Evolutionary conservation across 2,888 invertebrate genomes (phyloP).

Genomic region (Drosophila neotestacea): DNA sequence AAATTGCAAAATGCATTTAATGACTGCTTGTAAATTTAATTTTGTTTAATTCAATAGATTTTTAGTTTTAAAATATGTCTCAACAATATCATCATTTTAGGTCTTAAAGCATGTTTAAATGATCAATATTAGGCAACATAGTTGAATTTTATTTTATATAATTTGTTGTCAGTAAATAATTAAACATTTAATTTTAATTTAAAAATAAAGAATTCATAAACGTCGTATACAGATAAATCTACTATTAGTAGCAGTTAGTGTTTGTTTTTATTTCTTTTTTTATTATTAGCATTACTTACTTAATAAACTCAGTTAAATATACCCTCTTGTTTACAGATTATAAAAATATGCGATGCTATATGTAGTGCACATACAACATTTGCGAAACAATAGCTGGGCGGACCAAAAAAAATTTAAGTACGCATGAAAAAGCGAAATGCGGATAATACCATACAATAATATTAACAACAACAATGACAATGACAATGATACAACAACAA

Average conservation of each 20-base stretch:
- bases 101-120: not conserved
- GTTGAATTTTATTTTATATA: no score
- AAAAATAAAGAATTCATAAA: no score
- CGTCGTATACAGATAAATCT: no score
- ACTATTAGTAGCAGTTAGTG: not conserved
- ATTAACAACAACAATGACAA: conserved; percentile 22
- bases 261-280: not conserved
- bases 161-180: no score
- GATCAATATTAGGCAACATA: not conserved
- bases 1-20: no score
- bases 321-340: not conserved
- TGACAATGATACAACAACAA: conserved; percentile 5
- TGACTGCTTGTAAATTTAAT: no score
- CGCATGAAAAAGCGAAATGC: conserved; percentile 64
- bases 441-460: conserved; percentile 58
- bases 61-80: no score
- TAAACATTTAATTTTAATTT: no score
- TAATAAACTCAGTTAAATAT: not conserved
- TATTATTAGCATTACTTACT: not conserved
- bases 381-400: conserved; percentile 15
- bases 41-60: no score
- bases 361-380: conserved; percentile 9
- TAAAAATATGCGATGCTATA: conserved; percentile 13
- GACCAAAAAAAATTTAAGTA: conserved; percentile 35
- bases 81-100: no score